Conservation (phyloP, 1,140 invertebrate genomes). For the Parasteatoda tepidariorum region DNA sequence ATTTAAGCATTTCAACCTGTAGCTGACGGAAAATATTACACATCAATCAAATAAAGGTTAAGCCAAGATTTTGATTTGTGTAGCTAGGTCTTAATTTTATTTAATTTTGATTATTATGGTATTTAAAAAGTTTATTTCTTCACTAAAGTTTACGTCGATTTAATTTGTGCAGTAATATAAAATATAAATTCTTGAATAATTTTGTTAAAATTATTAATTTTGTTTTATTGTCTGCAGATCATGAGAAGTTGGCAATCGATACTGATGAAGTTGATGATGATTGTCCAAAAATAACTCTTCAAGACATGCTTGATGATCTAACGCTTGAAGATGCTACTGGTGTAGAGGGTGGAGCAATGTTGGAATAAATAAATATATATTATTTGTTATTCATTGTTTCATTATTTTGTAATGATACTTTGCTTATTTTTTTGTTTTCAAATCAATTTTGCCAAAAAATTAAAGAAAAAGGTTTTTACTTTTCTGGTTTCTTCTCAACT, state of each 20-base stretch:
- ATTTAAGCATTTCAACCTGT: too few relatives aligned
- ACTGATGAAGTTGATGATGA: constrained; percentile 77
- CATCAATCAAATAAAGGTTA: too few relatives aligned
- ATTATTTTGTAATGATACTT: too few relatives aligned
- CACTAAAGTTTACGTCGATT: background rate
- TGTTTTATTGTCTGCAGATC: constrained; percentile 61
- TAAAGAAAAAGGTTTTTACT: too few relatives aligned
- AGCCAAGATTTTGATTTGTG: background rate
- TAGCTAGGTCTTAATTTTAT: background rate
- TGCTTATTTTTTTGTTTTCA: too few relatives aligned
- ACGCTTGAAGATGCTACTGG: constrained; percentile 58
- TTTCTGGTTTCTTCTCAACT: too few relatives aligned
- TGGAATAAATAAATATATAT: constrained; percentile 33
- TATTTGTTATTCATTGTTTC: too few relatives aligned
- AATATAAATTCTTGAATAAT: too few relatives aligned
- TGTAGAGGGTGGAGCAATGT: constrained; percentile 46
- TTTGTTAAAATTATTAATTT: background rate
- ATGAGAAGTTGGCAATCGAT: constrained; percentile 69
- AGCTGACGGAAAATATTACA: too few relatives aligned
- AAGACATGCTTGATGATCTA: constrained; percentile 98
- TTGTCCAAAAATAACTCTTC: constrained; percentile 86
- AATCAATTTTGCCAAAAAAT: too few relatives aligned
- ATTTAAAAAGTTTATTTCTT: too few relatives aligned
- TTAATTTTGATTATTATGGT: background rate
- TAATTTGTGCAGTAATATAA: too few relatives aligned